These are phyloP conservation scores for Epinephelus malabaricus DNA, from an alignment of 2,797 vertebrate genomes.

Conservation along the genomic window DNA sequence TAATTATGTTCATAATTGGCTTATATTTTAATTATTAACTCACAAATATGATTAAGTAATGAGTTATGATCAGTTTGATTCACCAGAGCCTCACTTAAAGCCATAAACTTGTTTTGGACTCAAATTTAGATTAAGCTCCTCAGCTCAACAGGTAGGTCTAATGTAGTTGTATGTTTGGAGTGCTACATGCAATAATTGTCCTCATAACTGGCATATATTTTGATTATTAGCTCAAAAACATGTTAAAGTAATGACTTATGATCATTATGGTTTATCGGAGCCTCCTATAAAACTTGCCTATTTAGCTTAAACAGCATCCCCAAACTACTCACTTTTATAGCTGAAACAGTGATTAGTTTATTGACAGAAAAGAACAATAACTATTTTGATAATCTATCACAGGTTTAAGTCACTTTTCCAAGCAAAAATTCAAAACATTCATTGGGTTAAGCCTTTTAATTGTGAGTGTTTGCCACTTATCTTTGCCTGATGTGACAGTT, in stretches of 20 bases:
- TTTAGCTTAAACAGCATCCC: neutral
- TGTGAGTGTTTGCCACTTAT: neutral
- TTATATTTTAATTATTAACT: too few relatives aligned
- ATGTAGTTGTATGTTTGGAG: neutral
- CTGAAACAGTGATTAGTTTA: neutral
- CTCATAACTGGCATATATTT: neutral
- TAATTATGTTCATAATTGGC: neutral
- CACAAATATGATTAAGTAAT: neutral
- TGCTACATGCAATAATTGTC: neutral
- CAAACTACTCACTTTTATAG: neutral
- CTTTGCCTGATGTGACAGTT: neutral
- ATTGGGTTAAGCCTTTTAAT: neutral
- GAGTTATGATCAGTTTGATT: too few relatives aligned
- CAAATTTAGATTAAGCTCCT: neutral
- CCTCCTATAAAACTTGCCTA: neutral
- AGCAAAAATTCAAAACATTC: neutral
- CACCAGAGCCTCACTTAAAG: neutral
- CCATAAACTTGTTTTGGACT: neutral
- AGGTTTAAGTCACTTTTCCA: neutral
- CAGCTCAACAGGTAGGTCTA: conserved; percentile 73
- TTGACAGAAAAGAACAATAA: too few relatives aligned
- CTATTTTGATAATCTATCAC: neutral
- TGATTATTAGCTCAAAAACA: neutral
- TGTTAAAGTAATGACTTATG: neutral
- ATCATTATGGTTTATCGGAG: neutral